Percentiles rank a stretch among this genome's conserved stretches.
phyloP scores from a whole-genome alignment of 92 coral and sea anemone species.

The Epizoanthus scotinus region DNA sequence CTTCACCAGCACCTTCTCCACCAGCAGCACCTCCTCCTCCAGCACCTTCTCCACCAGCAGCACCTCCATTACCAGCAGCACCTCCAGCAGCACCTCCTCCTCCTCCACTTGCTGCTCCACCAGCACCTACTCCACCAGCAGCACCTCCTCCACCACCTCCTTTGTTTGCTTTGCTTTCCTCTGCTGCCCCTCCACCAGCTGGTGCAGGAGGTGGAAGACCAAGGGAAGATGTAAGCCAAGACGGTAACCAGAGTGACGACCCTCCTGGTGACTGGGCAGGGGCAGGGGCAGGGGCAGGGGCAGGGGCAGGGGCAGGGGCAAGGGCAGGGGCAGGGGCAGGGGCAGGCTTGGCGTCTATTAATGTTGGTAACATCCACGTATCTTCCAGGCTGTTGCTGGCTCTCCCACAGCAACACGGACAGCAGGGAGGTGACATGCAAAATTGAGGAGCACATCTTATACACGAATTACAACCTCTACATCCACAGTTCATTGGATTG shows the following conservation, averaged over 20 bases:
- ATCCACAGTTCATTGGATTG: slow-evolving; percentile 50
- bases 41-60: slow-evolving; percentile 29
- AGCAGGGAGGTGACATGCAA: slow-evolving; percentile 77
- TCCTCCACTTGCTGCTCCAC: not conserved
- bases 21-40: no score
- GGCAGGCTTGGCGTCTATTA: slow-evolving; percentile 72
- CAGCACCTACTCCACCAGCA: not conserved
- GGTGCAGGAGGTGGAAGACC: slow-evolving; percentile 66
- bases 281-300: slow-evolving; percentile 60
- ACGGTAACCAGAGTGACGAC: slow-evolving; percentile 71
- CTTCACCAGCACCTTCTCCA: no score
- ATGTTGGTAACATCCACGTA: slow-evolving; percentile 81
- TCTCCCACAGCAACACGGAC: slow-evolving; percentile 75
- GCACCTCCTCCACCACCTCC: not conserved
- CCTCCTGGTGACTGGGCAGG: slow-evolving; percentile 52
- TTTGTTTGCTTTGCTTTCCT: not conserved
- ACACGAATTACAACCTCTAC: slow-evolving; percentile 59
- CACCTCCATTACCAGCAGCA: slow-evolving; percentile 28
- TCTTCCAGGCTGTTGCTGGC: slow-evolving; percentile 69
- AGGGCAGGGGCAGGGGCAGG: slow-evolving; percentile 57
- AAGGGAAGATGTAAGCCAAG: slow-evolving; percentile 66
- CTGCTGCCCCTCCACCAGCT: not conserved
- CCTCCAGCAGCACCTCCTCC: slow-evolving; percentile 26
- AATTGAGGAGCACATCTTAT: slow-evolving; percentile 68
- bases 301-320: slow-evolving; percentile 59